phyloP scores from a whole-genome alignment of 37 sponge, comb jelly and placozoan species.

The Dysidea cf. avara region DNA sequence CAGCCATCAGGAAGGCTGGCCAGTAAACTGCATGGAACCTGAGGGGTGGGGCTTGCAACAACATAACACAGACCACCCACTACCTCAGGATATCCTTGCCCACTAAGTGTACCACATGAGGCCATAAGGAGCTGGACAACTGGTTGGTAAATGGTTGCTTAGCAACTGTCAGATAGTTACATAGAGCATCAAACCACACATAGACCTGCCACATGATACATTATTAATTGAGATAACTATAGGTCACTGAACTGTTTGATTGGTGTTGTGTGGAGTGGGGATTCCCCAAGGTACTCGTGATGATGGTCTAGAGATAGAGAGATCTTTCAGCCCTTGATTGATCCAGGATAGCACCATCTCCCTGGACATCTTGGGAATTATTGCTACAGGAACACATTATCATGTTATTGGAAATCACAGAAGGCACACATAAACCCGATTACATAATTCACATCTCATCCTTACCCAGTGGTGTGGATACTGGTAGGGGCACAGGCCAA shows the following conservation, averaged over 20 bases:
- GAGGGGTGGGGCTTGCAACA: constrained; percentile 18
- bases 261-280: constrained; percentile 64
- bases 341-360: constrained; percentile 48
- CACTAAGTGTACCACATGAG: constrained; percentile 74
- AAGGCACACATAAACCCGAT: too few species aligned
- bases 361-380: constrained; percentile 50
- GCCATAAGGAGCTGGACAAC: constrained; percentile 45
- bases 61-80: not conserved
- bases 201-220: constrained; percentile 54
- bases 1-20: constrained; percentile 88
- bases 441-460: too few species aligned
- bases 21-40: constrained; percentile 84
- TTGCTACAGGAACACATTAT: too few species aligned
- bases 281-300: constrained; percentile 76
- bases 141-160: constrained; percentile 37
- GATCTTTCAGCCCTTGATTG: constrained; percentile 34
- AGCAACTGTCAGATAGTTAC: constrained; percentile 91
- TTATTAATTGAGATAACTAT: too few species aligned
- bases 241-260: constrained; percentile 66
- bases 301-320: constrained; percentile 78
- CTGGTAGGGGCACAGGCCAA: too few species aligned
- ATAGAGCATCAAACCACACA: constrained; percentile 90
- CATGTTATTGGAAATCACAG: too few species aligned
- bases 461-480: too few species aligned
- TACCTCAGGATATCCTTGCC: constrained; percentile 59